These are phyloP conservation scores for Tragelaphus scriptus DNA, from an alignment of 2,113 vertebrate genomes.

Conservation along the genomic window DNA sequence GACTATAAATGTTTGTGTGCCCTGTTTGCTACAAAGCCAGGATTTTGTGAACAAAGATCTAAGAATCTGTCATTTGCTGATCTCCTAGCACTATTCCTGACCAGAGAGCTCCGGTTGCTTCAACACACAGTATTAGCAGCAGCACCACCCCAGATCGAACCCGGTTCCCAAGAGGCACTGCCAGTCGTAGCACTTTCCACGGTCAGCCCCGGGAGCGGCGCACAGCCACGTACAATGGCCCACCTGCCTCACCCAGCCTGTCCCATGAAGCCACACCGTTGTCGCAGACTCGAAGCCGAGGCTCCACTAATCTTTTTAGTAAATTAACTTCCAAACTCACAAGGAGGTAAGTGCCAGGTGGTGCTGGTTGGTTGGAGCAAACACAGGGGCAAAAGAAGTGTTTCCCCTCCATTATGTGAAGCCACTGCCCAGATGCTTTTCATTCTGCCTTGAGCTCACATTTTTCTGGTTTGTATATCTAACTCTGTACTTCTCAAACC, in stretches of 20 bases:
- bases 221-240: slow-evolving; percentile 97
- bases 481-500: background rate
- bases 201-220: slow-evolving; percentile 95
- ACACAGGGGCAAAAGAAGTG: background rate
- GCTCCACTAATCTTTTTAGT: slow-evolving; percentile 96
- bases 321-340: slow-evolving; percentile 98
- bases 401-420: background rate
- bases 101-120: slow-evolving; percentile 92
- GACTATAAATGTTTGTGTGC: slow-evolving; percentile 26
- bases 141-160: slow-evolving; percentile 92
- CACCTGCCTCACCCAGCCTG: slow-evolving; percentile 94
- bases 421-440: background rate
- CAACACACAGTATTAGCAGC: slow-evolving; percentile 95
- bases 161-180: slow-evolving; percentile 94
- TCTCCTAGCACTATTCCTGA: slow-evolving; percentile 83
- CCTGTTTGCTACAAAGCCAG: slow-evolving; percentile 48
- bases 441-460: background rate
- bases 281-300: slow-evolving; percentile 92
- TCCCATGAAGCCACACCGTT: slow-evolving; percentile 93
- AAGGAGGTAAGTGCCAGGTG: slow-evolving; percentile 87
- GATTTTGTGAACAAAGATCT: background rate
- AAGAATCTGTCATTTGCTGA: slow-evolving; percentile 36
- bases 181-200: slow-evolving; percentile 97
- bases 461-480: background rate
- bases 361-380: background rate